Base-by-base conservation (phyloP, 1,140 invertebrate genomes). In the Trachymyrmex cornetzi region DNA sequence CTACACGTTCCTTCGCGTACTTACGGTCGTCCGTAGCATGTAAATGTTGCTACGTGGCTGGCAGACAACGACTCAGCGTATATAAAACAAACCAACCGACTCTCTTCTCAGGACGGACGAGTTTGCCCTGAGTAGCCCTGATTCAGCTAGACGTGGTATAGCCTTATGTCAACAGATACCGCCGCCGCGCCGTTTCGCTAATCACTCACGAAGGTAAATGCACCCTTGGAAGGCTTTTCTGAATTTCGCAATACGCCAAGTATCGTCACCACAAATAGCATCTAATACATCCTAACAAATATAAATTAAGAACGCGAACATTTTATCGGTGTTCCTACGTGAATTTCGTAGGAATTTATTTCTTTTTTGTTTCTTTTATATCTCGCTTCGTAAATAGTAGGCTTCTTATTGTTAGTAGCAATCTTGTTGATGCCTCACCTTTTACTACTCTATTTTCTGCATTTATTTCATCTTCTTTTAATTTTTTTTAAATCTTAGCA, bases 41-140 rank as follows among this genome's bases (percentile, higher is more conserved):
- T 93, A 94, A 95, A 94, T 94, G 94, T 92, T 87, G 91, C 92
- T 94, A 94, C 92, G 94, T 94, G 94, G 94, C 92, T 91, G 89
- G 81, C 90, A 75, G 77, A 75, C 63, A 93, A 89, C 93, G 92
- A 95, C 93, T 95, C 94, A 95, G 94, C 94, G 94, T 94, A 95
- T 95, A 95, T 95, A 95, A 94, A 95, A 95, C 91, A 93, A 94
- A 94, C 93, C 92, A 90, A 92, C 91, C 92, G 89, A 93, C 92
- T 94, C 92, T 88, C 92, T 88, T 92, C 91, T 90, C 89, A 85
- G 88, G 90, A 93, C 90, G 80, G 92, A 94, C 93, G 92, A 94
- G 93, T 93, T 93, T 93, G 90, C 93, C 90, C 91, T 88, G 89
- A 92, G 89, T 86, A 93, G 92, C 30, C 88, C 94, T 93, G 91